Base-by-base conservation (phyloP, 1,140 invertebrate species). In the Zaprionus camerounensis region DNA sequence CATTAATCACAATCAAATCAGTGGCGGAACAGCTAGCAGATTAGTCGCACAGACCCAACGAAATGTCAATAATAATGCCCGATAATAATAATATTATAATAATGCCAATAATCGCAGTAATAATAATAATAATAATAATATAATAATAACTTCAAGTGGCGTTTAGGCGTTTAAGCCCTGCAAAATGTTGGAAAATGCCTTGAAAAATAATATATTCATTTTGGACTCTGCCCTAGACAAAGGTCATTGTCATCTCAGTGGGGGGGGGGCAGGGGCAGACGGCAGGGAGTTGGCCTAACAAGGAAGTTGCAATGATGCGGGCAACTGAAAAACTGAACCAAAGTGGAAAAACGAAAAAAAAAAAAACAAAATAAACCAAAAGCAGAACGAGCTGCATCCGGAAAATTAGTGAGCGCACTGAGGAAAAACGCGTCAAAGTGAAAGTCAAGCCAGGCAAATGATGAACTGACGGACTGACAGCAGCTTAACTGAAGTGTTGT, bases 1-100 rank as follows among this genome's bases (percentile, higher is more conserved):
- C 83, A 86, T 86, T 87, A 86, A 87, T 86, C 83, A 87, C 83
- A 72, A 86, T 86, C 83, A 78, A 82, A 86, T 87, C 80, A 81
- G 72, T 87, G 86, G n/a, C 7, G 41, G 38, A 84, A 85, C 74
- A 82, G 63, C 76, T 26, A 78, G 67, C 79, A 86, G 82, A 85
- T 85, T 85, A 85, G 65, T 73, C 20, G 55, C 38, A 13, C 44
- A 28, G 22, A 49, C 38, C 13, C 17, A 28, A 12, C 62, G 34
- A 66, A 76, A 79, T 84, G 81, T 56, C 73, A 78, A 71, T 84
- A 81, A 74, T 78, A 70, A 69, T 68, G 65, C 71, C 38, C 38
- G 38, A 41, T 80, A 80, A 73, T 81, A 69, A 71, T 77, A 69
- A 67, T 76, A 51, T 11, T 24, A 51, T 20, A 51, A 51, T 51